phyloP scores from a whole-genome alignment of 2,113 vertebrate genomes.

The Datnioides undecimradiatus region DNA sequence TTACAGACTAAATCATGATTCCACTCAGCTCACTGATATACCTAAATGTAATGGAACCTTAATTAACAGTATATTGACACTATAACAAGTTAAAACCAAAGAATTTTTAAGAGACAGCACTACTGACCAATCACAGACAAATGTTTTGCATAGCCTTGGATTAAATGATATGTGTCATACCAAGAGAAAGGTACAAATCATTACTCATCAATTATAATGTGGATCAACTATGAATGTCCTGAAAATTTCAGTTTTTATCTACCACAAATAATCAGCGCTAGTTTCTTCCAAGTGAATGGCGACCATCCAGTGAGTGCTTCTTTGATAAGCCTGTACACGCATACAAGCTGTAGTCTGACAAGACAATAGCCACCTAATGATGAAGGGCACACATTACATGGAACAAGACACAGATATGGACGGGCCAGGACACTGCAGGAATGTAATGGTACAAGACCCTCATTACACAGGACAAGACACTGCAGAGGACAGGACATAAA shows the following conservation, averaged over 20 bases:
- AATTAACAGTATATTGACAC: no score
- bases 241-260: background rate
- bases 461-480: slow-evolving; percentile 74
- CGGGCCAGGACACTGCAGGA: slow-evolving; percentile 51
- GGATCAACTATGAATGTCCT: background rate
- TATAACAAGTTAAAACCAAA: no score
- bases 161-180: background rate
- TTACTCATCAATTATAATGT: background rate
- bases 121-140: background rate
- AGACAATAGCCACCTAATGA: slow-evolving; percentile 57
- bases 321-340: slow-evolving; percentile 38
- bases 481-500: slow-evolving; percentile 69
- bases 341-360: slow-evolving; percentile 56
- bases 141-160: background rate
- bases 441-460: slow-evolving; percentile 67
- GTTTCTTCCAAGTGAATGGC: background rate
- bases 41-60: no score
- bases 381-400: slow-evolving; percentile 71
- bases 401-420: slow-evolving; percentile 59
- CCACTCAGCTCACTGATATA: no score
- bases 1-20: no score
- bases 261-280: background rate
- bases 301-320: slow-evolving; percentile 37
- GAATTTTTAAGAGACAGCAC: no score
- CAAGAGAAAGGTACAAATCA: background rate